Percentiles rank a stretch among this genome's conserved stretches.
phyloP scores from a whole-genome alignment of 2,797 vertebrate species.

The Vultur gryphus region DNA sequence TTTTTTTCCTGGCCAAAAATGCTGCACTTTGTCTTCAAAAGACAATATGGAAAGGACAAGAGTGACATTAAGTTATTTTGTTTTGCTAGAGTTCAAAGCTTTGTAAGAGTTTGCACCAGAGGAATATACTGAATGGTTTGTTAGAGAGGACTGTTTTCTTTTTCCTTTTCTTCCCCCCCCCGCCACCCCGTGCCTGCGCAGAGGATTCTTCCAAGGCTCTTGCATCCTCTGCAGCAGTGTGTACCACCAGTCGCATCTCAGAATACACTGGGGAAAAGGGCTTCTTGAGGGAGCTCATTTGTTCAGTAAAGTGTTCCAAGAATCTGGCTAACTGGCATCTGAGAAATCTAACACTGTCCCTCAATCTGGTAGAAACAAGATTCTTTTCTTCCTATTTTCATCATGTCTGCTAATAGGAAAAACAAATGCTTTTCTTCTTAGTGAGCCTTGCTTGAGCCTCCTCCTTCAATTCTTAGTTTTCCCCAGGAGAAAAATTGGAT shows the following conservation, averaged over 20 bases:
- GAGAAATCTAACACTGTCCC: background rate
- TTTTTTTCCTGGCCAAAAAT: background rate
- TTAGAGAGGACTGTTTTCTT: background rate
- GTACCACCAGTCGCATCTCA: background rate
- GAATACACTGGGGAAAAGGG: background rate
- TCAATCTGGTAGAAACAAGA: background rate
- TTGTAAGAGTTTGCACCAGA: background rate
- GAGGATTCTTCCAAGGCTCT: background rate
- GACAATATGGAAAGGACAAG: background rate
- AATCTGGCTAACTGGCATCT: background rate
- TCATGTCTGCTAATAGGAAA: background rate
- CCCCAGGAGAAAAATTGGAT: background rate
- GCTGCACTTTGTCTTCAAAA: background rate
- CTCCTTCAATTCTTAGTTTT: background rate
- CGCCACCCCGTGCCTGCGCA: fast-evolving
- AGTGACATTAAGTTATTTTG: background rate
- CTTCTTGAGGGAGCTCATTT: background rate
- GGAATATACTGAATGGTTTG: background rate
- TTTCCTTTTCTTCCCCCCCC: no score
- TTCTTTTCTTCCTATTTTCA: background rate
- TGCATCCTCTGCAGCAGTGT: background rate
- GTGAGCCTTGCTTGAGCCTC: background rate
- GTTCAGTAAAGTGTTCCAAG: background rate
- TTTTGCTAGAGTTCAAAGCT: background rate
- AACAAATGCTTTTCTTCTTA: background rate